Base-by-base conservation (phyloP, 2,888 invertebrate species). In the Glomeris marginata region DNA sequence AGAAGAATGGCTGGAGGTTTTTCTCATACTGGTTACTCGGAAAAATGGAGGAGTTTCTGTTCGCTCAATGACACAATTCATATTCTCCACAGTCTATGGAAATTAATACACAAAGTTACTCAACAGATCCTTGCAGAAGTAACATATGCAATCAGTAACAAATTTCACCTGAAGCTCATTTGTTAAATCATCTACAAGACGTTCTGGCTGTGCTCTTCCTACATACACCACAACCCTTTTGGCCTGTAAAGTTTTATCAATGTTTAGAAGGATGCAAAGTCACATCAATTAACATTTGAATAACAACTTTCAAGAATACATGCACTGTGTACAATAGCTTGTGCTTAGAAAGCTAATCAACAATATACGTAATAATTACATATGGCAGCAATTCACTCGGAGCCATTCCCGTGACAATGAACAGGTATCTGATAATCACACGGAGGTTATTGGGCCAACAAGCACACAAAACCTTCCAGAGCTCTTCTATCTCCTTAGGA, bases 31-130 rank as follows among this genome's bases (percentile, higher is more conserved):
- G 2, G 90, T 92, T 60, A 95, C 76, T 37, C 97, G 77, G 70
- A 92, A 98, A 72, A 92, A 98, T 3, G 97, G 98, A 22, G 97
- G 94, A 1, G 95, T 94, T 73, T 97, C 95, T 0, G 92, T 95
- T 54, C 97, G 76, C 68, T 97, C 95, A 58, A 98, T 90, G 57
- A 88, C 76, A 66, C 92, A 92, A 70, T 91, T 92, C 49, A 95
- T 74, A 0, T 94, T 91, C 71, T 95, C 95, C 20, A 95, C 92
- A 0, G 92, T 94, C 63, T 66, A 38, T 33, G n/a, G 20, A 38
- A 49, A 49, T 28, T 20, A 45, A 49, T 45, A 8, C 2, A 33
- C 18, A 36, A 41, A 1, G 38, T 11, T 50, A 34, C 28, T 15
- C n/a, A n/a, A n/a, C n/a, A n/a, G n/a, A n/a, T n/a, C n/a, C n/a